A percentile compares a stretch with the other conserved stretches of the same genome.
phyloP scores from a whole-genome alignment of 2,113 vertebrate genomes.

The Malurus melanocephalus region DNA sequence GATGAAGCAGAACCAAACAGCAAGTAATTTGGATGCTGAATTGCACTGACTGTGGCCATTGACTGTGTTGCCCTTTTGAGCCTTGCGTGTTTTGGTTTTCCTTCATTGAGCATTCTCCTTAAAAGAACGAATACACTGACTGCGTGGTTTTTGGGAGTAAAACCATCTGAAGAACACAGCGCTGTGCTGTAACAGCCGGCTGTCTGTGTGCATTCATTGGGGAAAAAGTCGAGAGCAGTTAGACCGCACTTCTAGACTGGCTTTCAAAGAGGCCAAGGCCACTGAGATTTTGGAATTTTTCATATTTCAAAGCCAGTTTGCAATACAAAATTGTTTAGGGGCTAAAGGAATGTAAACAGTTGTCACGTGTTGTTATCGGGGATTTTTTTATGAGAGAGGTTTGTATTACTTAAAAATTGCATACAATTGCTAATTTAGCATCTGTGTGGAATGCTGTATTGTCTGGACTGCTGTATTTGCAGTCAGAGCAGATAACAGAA shows the following conservation, averaged over 20 bases:
- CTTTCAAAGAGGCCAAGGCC: not conserved
- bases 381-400: not conserved
- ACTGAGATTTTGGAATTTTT: not conserved
- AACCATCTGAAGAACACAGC: not conserved
- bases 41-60: not conserved
- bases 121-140: not conserved
- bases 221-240: not conserved
- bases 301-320: not conserved
- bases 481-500: not conserved
- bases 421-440: not conserved
- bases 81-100: not conserved
- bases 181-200: not conserved
- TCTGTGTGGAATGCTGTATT: not conserved
- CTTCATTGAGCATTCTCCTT: not conserved
- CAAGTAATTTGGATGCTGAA: not conserved
- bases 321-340: not conserved
- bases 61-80: not conserved
- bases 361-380: not conserved
- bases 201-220: not conserved
- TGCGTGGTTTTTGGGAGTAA: not conserved
- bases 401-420: constrained; percentile 9
- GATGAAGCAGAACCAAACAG: not conserved
- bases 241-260: not conserved
- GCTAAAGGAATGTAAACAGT: not conserved
- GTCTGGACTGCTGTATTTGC: constrained; percentile 24